Evolutionary conservation across 2,888 invertebrate genomes (phyloP).

Genomic region (Prosopocoilus inquinatus): DNA sequence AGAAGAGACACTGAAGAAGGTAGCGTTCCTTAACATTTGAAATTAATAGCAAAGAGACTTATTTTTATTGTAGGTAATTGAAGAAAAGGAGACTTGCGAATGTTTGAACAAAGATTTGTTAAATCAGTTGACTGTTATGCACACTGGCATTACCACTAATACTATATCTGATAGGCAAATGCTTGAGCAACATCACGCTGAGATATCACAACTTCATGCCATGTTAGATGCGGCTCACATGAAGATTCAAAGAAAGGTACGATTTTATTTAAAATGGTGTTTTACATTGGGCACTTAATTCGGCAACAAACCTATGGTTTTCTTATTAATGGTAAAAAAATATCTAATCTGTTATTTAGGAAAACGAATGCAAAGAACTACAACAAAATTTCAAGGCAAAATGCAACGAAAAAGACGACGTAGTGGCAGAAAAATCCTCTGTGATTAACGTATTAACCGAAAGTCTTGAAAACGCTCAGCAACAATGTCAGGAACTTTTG

Average conservation of each 20-base stretch:
- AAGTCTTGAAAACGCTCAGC: conserved; percentile 27
- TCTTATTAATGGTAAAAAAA: no score
- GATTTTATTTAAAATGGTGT: no score
- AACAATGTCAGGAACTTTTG: conserved; percentile 27
- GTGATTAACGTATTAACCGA: conserved; percentile 28
- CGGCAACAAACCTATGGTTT: no score
- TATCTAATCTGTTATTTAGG: conserved; percentile 17
- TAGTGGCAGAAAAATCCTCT: conserved; percentile 24
- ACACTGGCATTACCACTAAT: conserved; percentile 28
- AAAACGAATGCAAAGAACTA: conserved; percentile 26
- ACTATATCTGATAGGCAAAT: conserved; percentile 29
- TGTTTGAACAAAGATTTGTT: conserved; percentile 28
- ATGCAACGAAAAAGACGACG: conserved; percentile 25
- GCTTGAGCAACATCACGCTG: conserved; percentile 28
- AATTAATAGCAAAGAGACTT: no score
- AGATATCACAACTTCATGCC: conserved; percentile 27
- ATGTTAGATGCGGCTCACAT: conserved; percentile 22
- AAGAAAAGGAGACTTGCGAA: conserved; percentile 25
- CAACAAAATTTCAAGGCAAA: conserved; percentile 19
- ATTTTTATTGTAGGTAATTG: conserved; percentile 15
- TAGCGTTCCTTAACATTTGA: neutral
- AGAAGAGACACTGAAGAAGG: conserved; percentile 13
- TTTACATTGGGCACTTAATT: neutral
- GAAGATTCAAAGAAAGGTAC: conserved; percentile 25
- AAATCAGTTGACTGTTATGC: conserved; percentile 29